A percentile compares a stretch with the other conserved stretches of the same genome.
Evolutionary conservation across 1,140 invertebrate species (phyloP).

Genomic region (Aphelinus certus): DNA sequence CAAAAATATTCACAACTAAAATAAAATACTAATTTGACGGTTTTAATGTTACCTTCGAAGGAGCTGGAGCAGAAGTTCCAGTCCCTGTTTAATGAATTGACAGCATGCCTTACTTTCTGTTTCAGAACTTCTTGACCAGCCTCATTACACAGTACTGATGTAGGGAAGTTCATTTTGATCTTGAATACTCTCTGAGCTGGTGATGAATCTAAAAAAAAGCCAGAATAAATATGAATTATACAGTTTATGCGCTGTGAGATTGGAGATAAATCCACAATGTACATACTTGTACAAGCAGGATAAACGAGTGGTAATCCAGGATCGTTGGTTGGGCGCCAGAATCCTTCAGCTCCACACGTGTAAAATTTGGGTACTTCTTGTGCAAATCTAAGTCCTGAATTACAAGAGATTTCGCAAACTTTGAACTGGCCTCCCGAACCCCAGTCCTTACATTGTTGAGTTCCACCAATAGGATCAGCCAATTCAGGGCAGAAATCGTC

Average conservation of each 20-base stretch:
- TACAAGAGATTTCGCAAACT: conserved; percentile 89
- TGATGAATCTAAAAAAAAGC: conserved; percentile 70
- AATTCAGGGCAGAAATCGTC: conserved; percentile 91
- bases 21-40: not conserved
- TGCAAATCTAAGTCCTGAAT: conserved; percentile 86
- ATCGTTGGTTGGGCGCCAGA: conserved; percentile 89
- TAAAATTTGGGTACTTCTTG: conserved; percentile 93
- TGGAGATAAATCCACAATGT: conserved; percentile 31
- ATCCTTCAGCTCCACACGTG: conserved; percentile 95
- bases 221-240: not conserved
- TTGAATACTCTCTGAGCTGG: conserved; percentile 92
- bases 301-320: conserved; percentile 84
- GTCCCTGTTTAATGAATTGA: conserved; percentile 88
- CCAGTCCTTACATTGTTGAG: conserved; percentile 93
- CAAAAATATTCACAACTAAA: not conserved
- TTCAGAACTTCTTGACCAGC: conserved; percentile 90
- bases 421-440: conserved; percentile 95
- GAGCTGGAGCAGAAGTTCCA: conserved; percentile 95
- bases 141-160: conserved; percentile 91
- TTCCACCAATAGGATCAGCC: conserved; percentile 87
- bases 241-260: not conserved
- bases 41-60: conserved; percentile 72
- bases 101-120: conserved; percentile 86
- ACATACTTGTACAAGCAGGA: conserved; percentile 87
- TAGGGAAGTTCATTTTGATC: conserved; percentile 92